Conservation (phyloP, 2,113 vertebrate genomes). For the Numenius arquata region DNA sequence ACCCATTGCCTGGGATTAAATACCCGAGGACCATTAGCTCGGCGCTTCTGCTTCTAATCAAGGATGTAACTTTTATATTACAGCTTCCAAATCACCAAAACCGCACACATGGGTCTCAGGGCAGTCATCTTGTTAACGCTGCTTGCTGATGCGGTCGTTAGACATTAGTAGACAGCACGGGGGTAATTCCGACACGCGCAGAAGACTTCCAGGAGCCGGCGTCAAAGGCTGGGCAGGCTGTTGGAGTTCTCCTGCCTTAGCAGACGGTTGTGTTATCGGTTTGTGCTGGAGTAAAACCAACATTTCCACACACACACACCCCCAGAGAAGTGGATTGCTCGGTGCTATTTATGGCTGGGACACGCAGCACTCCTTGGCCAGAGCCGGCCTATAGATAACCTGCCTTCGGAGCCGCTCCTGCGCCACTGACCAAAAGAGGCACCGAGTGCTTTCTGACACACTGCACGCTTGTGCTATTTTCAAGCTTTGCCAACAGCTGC, state of each 20-base stretch:
- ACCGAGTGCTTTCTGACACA: accelerated
- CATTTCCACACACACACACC: not conserved
- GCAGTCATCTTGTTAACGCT: not conserved
- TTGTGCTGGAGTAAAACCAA: not conserved
- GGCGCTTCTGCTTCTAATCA: not conserved
- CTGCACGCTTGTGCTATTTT: not conserved
- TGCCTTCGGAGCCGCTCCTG: not conserved
- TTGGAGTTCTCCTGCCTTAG: accelerated
- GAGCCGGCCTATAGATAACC: not conserved
- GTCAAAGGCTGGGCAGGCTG: not conserved
- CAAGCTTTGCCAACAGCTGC: conserved; percentile 41
- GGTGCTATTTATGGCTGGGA: conserved; percentile 28
- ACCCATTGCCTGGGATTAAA: not conserved
- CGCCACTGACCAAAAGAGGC: conserved; percentile 36
- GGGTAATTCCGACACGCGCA: not conserved
- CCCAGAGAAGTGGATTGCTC: not conserved
- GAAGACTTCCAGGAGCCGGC: not conserved
- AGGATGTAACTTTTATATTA: not conserved
- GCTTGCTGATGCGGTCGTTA: not conserved
- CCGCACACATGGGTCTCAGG: not conserved
- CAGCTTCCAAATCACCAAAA: not conserved
- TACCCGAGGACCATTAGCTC: not conserved
- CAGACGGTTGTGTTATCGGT: accelerated
- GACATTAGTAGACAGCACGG: not conserved
- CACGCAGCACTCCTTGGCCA: accelerated